Percentiles rank a stretch among this genome's conserved stretches.
Conservation (phyloP, 2,888 invertebrate species). For the Platypus cylindrus region DNA sequence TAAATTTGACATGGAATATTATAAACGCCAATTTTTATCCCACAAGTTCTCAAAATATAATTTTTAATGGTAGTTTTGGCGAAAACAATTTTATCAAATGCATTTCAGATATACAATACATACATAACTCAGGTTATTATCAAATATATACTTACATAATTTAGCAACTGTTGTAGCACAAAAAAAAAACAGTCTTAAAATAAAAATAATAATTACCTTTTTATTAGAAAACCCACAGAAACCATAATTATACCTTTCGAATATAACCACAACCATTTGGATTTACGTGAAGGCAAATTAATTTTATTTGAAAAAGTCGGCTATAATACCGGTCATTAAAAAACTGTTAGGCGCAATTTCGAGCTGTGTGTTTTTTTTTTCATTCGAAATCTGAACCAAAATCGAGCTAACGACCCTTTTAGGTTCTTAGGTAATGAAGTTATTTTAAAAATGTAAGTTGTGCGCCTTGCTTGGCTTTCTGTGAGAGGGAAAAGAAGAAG, state of each 20-base stretch:
- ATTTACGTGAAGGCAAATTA: constrained; percentile 15
- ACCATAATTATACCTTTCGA: constrained; percentile 10
- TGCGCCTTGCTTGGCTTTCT: neutral
- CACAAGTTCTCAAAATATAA: too few relatives aligned
- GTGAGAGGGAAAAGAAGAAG: neutral
- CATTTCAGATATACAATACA: too few relatives aligned
- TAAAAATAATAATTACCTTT: constrained; percentile 17
- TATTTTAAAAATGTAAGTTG: constrained; percentile 9
- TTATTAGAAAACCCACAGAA: too few relatives aligned
- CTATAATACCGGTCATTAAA: constrained; percentile 16
- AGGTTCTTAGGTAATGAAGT: constrained; percentile 13
- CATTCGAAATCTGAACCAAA: constrained; percentile 11
- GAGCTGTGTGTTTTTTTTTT: constrained; percentile 14
- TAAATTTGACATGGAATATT: too few relatives aligned
- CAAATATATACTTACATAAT: too few relatives aligned
- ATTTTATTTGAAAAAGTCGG: constrained; percentile 14
- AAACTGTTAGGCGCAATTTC: constrained; percentile 15
- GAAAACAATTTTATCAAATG: too few relatives aligned
- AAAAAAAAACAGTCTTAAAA: too few relatives aligned
- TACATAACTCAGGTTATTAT: too few relatives aligned
- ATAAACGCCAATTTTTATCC: too few relatives aligned
- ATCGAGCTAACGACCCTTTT: constrained; percentile 15
- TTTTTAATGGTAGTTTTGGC: too few relatives aligned
- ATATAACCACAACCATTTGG: constrained; percentile 10
- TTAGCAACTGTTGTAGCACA: too few relatives aligned